Conservation (phyloP, 2,797 vertebrate genomes). For the Pelobates cultripes region DNA sequence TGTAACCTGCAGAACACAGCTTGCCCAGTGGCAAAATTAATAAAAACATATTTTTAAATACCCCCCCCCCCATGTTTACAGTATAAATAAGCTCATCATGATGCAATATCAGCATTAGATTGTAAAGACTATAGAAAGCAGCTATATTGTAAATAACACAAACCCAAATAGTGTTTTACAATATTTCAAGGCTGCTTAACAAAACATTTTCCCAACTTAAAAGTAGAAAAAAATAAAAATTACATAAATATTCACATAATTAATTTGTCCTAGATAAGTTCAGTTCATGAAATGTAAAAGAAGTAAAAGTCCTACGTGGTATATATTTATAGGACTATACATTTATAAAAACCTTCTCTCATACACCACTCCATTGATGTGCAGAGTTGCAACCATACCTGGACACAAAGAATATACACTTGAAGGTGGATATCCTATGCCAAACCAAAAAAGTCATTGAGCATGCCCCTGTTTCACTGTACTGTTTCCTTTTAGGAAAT, state of each 20-base stretch:
- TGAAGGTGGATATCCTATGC: too few species aligned
- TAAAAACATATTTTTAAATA: neutral
- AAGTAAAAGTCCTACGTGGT: too few species aligned
- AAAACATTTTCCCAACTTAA: neutral
- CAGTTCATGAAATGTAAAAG: neutral
- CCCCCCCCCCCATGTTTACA: neutral
- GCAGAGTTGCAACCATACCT: too few species aligned
- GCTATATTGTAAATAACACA: neutral
- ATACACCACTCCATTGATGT: too few species aligned
- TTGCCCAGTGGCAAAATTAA: neutral
- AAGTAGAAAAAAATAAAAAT: neutral
- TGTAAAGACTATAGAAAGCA: neutral
- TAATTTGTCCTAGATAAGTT: neutral
- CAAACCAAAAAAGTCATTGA: too few species aligned
- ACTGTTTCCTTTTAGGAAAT: too few species aligned
- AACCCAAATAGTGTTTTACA: neutral
- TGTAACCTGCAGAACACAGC: neutral
- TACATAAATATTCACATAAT: neutral
- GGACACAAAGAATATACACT: too few species aligned
- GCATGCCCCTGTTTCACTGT: too few species aligned
- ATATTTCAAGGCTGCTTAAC: neutral
- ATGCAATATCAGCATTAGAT: neutral
- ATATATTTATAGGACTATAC: too few species aligned
- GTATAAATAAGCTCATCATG: neutral
- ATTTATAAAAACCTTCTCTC: too few species aligned